phyloP scores from a whole-genome alignment of 2,888 invertebrate genomes.

The Dryobota labecula region DNA sequence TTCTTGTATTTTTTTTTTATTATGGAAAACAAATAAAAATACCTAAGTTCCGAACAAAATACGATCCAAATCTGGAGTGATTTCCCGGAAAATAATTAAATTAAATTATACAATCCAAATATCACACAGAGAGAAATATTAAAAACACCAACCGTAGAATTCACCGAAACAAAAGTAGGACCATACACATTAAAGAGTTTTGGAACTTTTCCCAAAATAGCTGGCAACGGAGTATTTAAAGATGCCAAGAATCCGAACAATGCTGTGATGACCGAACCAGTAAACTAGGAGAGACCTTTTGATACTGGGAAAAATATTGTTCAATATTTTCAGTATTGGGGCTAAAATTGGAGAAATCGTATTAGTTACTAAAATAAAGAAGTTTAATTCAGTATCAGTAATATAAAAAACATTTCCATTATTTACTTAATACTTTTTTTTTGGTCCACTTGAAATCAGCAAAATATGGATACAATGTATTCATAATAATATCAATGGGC shows the following conservation, averaged over 20 bases:
- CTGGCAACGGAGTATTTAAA: conserved; percentile 62
- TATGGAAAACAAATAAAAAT: not conserved
- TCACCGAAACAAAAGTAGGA: conserved; percentile 23
- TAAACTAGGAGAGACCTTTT: conserved; percentile 27
- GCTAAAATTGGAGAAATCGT: not conserved
- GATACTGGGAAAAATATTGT: conserved; percentile 22
- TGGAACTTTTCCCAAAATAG: conserved; percentile 70
- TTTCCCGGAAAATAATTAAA: not conserved
- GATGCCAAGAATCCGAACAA: conserved; percentile 81
- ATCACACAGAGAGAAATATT: not conserved
- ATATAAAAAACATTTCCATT: too few species aligned
- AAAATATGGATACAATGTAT: too few species aligned
- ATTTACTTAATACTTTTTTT: too few species aligned
- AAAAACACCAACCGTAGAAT: conserved; percentile 9
- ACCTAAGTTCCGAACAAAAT: not conserved
- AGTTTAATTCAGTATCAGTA: too few species aligned
- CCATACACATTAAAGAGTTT: conserved; percentile 47
- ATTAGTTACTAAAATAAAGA: too few species aligned
- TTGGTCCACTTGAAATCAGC: too few species aligned
- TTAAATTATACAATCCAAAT: not conserved
- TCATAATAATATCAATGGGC: too few species aligned
- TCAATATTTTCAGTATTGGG: not conserved
- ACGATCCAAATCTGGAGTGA: not conserved
- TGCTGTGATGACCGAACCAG: conserved; percentile 64
- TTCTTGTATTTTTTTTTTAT: too few species aligned